Percentiles rank a stretch among this genome's conserved stretches.
phyloP scores from a whole-genome alignment of 1,140 invertebrate species.

The Protaetia brevitarsis region DNA sequence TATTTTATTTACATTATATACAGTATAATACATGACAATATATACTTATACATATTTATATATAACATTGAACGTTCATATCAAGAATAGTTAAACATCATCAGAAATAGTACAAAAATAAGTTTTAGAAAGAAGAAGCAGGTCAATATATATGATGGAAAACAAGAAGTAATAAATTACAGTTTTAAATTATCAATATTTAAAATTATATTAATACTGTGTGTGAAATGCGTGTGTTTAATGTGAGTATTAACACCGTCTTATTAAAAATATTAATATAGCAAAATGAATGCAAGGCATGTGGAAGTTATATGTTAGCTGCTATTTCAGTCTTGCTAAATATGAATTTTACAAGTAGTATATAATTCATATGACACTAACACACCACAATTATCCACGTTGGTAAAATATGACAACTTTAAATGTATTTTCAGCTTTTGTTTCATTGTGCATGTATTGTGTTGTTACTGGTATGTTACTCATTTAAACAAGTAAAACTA shows the following conservation, averaged over 20 bases:
- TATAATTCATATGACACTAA: background rate
- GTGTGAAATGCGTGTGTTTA: background rate
- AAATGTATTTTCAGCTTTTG: too few species aligned
- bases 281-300: background rate
- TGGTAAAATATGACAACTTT: background rate
- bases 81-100: background rate
- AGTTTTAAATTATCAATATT: background rate
- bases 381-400: background rate
- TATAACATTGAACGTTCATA: background rate
- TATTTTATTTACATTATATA: slow-evolving; percentile 20
- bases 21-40: background rate
- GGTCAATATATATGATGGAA: background rate
- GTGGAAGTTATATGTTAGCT: background rate
- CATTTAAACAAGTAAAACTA: too few species aligned
- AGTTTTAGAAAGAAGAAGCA: too few species aligned
- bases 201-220: slow-evolving; percentile 4
- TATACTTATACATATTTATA: background rate
- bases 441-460: too few species aligned
- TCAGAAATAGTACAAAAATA: too few species aligned
- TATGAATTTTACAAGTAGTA: background rate
- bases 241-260: background rate
- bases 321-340: background rate
- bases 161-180: slow-evolving; percentile 3
- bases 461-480: too few species aligned
- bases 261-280: background rate